Evolutionary conservation across 2,888 invertebrate species (phyloP).

Genomic region (Clitarchus hookeri): DNA sequence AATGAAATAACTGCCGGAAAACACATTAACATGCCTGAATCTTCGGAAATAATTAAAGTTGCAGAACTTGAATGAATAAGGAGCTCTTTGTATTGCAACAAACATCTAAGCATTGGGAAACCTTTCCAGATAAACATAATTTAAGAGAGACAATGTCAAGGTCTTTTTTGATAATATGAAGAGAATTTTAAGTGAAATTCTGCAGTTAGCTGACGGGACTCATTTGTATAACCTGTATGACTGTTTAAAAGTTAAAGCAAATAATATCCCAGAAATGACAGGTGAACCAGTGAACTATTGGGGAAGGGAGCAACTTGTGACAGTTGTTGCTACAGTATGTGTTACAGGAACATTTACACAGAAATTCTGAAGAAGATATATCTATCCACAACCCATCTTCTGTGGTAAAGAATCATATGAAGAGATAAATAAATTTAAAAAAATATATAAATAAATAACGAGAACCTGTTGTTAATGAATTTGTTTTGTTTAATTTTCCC

Average conservation of each 20-base stretch:
- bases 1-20: background rate
- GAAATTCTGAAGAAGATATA: no score
- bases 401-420: no score
- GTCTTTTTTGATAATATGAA: no score
- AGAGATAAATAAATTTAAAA: no score
- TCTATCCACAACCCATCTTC: no score
- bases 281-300: background rate
- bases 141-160: background rate
- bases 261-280: background rate
- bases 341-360: conserved; percentile 20
- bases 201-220: background rate
- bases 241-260: background rate
- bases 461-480: no score
- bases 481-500: no score
- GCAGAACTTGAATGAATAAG: background rate
- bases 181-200: background rate
- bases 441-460: no score
- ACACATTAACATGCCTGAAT: background rate
- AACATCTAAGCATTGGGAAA: background rate
- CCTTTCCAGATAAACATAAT: background rate
- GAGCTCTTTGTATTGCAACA: background rate
- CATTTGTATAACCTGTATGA: background rate
- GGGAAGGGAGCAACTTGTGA: background rate
- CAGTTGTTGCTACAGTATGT: background rate
- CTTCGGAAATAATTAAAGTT: background rate